These are phyloP conservation scores for Trichomycterus rosablanca DNA, from an alignment of 2,113 vertebrate genomes.

Conservation along the genomic window DNA sequence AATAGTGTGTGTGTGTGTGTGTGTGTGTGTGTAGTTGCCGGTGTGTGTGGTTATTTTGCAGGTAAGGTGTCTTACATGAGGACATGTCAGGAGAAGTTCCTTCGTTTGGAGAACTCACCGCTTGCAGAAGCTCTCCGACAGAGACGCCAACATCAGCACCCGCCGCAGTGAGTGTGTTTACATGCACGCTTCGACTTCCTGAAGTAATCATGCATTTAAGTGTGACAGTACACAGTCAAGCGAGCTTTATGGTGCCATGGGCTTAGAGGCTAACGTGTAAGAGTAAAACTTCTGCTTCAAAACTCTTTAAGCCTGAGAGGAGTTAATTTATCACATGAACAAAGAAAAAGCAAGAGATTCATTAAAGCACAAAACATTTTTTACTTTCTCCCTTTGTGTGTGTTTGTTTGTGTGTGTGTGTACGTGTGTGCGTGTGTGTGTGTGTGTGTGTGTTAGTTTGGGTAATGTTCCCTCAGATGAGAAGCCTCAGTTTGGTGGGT, in stretches of 20 bases:
- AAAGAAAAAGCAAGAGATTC: too few species aligned
- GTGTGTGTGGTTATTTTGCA: slow-evolving; percentile 79
- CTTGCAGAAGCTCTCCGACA: slow-evolving; percentile 79
- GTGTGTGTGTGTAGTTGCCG: slow-evolving; percentile 72
- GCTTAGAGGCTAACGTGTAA: neutral
- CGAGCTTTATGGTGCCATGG: too few species aligned
- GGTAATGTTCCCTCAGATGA: slow-evolving; percentile 51
- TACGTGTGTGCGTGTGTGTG: too few species aligned
- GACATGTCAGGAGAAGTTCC: slow-evolving; percentile 84
- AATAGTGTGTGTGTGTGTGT: slow-evolving; percentile 24
- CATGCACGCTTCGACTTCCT: too few species aligned
- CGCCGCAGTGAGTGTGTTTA: slow-evolving; percentile 62
- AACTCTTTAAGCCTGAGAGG: too few species aligned
- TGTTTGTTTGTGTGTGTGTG: too few species aligned
- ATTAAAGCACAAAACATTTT: too few species aligned
- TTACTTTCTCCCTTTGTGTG: too few species aligned
- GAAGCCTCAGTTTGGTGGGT: slow-evolving; percentile 45
- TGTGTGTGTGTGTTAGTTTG: slow-evolving; percentile 32
- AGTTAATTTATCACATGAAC: too few species aligned
- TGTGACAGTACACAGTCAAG: too few species aligned
- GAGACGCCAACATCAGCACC: slow-evolving; percentile 39
- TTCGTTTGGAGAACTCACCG: slow-evolving; percentile 81
- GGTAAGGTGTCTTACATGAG: slow-evolving; percentile 89
- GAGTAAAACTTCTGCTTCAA: too few species aligned
- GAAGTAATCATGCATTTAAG: too few species aligned